phyloP scores from a whole-genome alignment of 2,888 invertebrate genomes.

The Drosophila kambysellisi region DNA sequence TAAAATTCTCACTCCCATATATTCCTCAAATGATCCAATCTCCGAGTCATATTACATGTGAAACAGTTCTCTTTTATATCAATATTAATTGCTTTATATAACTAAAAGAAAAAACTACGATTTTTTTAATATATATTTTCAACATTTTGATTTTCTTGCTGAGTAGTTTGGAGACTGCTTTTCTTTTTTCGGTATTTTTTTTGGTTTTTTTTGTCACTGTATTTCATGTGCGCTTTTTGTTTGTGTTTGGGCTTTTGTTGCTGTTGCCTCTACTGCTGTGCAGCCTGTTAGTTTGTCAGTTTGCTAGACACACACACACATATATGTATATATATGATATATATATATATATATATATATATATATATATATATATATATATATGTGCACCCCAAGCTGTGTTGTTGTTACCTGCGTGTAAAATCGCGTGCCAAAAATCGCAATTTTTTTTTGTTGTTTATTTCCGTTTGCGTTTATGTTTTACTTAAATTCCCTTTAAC shows the following conservation, averaged over 20 bases:
- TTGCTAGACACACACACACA: conserved; percentile 37
- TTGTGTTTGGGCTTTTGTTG: conserved; percentile 34
- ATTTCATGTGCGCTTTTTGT: conserved; percentile 49
- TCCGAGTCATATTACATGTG: not conserved
- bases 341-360: conserved; percentile 16
- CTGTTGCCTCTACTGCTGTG: conserved; percentile 29
- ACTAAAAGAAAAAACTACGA: not conserved
- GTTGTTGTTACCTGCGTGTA: conserved; percentile 50
- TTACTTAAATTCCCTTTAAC: conserved; percentile 78
- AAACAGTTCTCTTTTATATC: not conserved
- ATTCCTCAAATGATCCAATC: not conserved
- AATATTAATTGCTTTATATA: not conserved
- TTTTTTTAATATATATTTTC: not conserved
- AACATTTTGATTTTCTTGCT: not conserved
- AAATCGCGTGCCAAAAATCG: conserved; percentile 65
- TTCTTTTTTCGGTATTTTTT: not conserved
- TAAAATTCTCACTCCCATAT: not conserved
- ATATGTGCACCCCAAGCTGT: conserved; percentile 5
- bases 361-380: conserved; percentile 2
- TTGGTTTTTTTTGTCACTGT: conserved; percentile 20
- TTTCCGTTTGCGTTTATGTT: conserved; percentile 80
- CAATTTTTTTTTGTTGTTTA: conserved; percentile 55
- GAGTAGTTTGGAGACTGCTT: not conserved
- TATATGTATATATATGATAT: no score
- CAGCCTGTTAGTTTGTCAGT: conserved; percentile 60